Evolutionary conservation across 2,113 vertebrate genomes (phyloP), one percentile per base, ranked within the genome.

Genomic region (Ammodytes marinus): DNA sequence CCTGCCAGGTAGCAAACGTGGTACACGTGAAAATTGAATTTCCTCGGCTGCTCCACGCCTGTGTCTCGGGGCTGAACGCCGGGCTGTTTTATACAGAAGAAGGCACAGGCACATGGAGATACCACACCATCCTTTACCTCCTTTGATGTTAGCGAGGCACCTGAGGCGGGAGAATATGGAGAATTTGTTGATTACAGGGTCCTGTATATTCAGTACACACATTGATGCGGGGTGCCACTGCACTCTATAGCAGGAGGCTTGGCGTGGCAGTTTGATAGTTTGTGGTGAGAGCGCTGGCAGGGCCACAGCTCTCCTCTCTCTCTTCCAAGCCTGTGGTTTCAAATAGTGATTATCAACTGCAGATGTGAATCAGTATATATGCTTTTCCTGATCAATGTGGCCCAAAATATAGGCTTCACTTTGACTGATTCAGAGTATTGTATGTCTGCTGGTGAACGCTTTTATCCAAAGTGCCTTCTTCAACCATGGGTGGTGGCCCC

Each of bases 101-200:
- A 84, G 77, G 79, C 72, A 73, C 89, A 82, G 87, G 82, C 86
- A 37, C 80, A 74, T 75, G 69, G 86, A 93, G 90, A 94, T 91
- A 93, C 89, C 91, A 86, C 85, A 53, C 80, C 85, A 87, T 72
- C 88, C 77, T 88, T 88, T 74, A 78, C 63, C 69, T 79, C 64
- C 93, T 95, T 94, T 95, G 93, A 94, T 92, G 94, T 94, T 55
- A 54, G 82, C 63, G 88, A 81, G 80, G 59, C 80, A 81, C 91
- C 92, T 75, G 59, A 73, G 82, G 91, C 89, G 73, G 15, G 35
- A 54, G 64, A 77, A 89, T 86, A 90, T 85, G 90, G 91, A 90
- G 87, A 91, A 86, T 80, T 66, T 85, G 85, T 79, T 83, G 88
- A 92, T 91, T 93, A 87, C 72, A 86, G 83, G 84, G 88, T 91